Evolutionary conservation across 1,140 invertebrate genomes (phyloP).

Genomic region (Drosophila nebulosa): DNA sequence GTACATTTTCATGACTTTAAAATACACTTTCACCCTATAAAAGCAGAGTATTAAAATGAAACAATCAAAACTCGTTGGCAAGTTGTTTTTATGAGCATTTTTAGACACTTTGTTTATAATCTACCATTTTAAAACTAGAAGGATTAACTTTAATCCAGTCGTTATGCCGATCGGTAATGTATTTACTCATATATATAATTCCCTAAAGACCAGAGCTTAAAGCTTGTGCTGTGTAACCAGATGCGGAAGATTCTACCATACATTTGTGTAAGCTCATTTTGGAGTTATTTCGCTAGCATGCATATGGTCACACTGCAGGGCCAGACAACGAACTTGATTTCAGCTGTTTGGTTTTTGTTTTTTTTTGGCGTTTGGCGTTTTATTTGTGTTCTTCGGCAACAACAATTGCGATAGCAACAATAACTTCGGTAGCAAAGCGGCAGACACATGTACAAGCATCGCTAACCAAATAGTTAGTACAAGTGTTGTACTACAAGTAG

Average conservation of each 20-base stretch:
- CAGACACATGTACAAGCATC: neutral
- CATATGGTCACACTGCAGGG: neutral
- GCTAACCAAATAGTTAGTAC: neutral
- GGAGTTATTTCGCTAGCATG: neutral
- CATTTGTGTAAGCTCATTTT: neutral
- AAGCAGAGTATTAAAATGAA: no score
- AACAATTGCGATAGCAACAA: neutral
- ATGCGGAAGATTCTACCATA: neutral
- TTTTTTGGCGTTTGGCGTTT: neutral
- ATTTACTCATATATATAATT: no score
- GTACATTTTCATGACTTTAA: no score
- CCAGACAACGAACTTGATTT: neutral
- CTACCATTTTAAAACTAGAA: no score
- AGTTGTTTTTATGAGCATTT: no score
- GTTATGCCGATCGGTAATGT: no score
- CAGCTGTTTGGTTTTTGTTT: conserved; percentile 3
- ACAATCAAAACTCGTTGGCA: no score
- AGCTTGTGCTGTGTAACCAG: neutral
- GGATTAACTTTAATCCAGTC: no score
- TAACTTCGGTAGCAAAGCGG: neutral
- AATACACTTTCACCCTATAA: no score
- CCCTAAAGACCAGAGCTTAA: no score
- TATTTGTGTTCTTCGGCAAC: neutral
- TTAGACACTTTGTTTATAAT: no score
- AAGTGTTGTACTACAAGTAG: neutral